Evolutionary conservation across 2,888 invertebrate genomes (phyloP).

Genomic region (Platycnemis pennipes): DNA sequence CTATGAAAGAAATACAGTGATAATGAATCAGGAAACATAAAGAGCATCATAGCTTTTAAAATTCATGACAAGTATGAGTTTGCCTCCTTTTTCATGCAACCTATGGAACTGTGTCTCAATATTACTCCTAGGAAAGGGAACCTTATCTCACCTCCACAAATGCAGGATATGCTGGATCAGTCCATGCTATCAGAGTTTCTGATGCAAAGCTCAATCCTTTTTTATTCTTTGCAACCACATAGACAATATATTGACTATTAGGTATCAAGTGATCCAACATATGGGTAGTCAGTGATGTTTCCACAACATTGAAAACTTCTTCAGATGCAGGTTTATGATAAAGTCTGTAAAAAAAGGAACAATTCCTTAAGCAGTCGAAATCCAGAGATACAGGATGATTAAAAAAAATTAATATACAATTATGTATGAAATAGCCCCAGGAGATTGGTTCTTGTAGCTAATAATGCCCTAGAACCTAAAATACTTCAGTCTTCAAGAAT

Average conservation of each 20-base stretch:
- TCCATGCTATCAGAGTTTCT: conserved; percentile 92
- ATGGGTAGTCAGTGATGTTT: conserved; percentile 86
- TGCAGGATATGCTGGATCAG: conserved; percentile 92
- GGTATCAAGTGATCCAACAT: conserved; percentile 87
- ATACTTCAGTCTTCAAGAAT: too few species aligned
- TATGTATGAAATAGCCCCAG: too few species aligned
- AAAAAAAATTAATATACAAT: too few species aligned
- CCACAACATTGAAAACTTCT: conserved; percentile 82
- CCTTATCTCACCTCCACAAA: conserved; percentile 87
- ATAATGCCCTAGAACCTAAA: too few species aligned
- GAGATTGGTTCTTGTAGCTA: too few species aligned
- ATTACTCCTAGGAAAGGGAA: conserved; percentile 61
- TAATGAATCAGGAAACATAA: neutral
- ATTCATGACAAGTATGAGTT: too few species aligned
- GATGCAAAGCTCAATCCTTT: conserved; percentile 89
- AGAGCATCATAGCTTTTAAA: too few species aligned
- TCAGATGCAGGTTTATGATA: conserved; percentile 86
- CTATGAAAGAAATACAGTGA: conserved; percentile 78
- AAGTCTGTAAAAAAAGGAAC: conserved; percentile 80
- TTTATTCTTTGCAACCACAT: conserved; percentile 86
- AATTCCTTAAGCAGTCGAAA: too few species aligned
- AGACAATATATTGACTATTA: conserved; percentile 91
- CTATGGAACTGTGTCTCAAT: too few species aligned
- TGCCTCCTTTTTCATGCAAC: too few species aligned
- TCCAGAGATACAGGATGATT: too few species aligned